Conservation (phyloP, 2,113 vertebrate genomes). For the Ictidomys tridecemlineatus region DNA sequence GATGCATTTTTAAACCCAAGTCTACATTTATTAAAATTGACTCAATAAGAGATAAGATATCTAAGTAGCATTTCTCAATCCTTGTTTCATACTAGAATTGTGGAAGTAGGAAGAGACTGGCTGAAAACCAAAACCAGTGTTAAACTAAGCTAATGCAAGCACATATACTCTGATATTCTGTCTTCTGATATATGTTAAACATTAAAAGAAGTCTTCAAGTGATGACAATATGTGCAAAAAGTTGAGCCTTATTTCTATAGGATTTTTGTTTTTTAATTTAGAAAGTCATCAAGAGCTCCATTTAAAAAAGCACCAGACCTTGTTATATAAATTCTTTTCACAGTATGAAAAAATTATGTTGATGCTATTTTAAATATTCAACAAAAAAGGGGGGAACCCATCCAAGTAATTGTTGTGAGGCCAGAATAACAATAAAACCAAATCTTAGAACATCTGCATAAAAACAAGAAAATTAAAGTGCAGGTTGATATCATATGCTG, state of each 20-base stretch:
- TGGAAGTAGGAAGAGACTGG: not conserved
- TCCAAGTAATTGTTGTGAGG: not conserved
- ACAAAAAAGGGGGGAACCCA: not conserved
- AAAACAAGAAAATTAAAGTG: not conserved
- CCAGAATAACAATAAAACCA: not conserved
- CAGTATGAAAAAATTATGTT: not conserved
- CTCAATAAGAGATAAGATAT: not conserved
- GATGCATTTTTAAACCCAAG: not conserved
- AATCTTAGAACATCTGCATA: not conserved
- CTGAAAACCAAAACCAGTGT: not conserved
- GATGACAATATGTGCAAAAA: not conserved
- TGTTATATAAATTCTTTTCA: not conserved
- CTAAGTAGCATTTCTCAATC: not conserved
- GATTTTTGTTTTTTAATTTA: not conserved
- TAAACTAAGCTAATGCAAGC: not conserved
- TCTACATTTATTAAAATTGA: not conserved
- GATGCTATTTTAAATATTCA: not conserved
- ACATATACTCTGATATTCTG: not conserved
- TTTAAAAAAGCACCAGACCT: not conserved
- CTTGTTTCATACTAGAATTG: not conserved
- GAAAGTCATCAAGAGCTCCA: not conserved
- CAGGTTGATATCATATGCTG: not conserved
- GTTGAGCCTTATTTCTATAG: not conserved
- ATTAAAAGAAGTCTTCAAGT: not conserved
- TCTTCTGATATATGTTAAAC: not conserved